Evolutionary conservation across 2,888 invertebrate species (phyloP).

Genomic region (Noctua pronuba): DNA sequence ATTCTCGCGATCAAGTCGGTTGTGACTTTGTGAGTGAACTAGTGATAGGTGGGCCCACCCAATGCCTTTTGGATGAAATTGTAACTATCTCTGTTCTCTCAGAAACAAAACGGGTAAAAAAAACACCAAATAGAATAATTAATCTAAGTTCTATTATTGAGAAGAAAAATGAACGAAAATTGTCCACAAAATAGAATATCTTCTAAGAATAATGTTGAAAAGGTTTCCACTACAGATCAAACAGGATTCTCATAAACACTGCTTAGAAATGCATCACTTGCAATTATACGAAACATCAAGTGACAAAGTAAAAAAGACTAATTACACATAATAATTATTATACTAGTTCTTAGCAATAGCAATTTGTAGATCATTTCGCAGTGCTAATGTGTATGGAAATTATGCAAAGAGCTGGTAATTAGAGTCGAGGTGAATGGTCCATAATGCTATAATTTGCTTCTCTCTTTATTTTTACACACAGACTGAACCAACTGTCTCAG

Average conservation of each 20-base stretch:
- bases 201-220: conserved; percentile 5
- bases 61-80: conserved; percentile 4
- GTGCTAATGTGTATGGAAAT: conserved; percentile 88
- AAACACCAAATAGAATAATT: not conserved
- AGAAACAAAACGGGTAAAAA: not conserved
- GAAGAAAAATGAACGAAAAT: conserved; percentile 6
- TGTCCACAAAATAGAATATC: not conserved
- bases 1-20: conserved; percentile 22
- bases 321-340: conserved; percentile 84
- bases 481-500: conserved; percentile 53
- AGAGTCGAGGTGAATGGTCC: conserved; percentile 84
- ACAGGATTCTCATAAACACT: conserved; percentile 52
- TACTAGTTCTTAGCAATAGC: conserved; percentile 81
- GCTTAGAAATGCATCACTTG: conserved; percentile 59
- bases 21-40: too few relatives aligned
- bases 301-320: conserved; percentile 84
- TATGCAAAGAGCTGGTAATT: conserved; percentile 87
- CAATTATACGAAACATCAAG: conserved; percentile 72
- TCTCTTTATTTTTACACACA: conserved; percentile 76
- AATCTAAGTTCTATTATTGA: not conserved
- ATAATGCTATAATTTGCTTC: conserved; percentile 82
- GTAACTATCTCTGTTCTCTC: not conserved
- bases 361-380: conserved; percentile 87
- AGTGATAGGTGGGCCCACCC: too few relatives aligned
- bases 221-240: conserved; percentile 40